Conservation (phyloP, 2,113 vertebrate species). For the Podarcis muralis region DNA sequence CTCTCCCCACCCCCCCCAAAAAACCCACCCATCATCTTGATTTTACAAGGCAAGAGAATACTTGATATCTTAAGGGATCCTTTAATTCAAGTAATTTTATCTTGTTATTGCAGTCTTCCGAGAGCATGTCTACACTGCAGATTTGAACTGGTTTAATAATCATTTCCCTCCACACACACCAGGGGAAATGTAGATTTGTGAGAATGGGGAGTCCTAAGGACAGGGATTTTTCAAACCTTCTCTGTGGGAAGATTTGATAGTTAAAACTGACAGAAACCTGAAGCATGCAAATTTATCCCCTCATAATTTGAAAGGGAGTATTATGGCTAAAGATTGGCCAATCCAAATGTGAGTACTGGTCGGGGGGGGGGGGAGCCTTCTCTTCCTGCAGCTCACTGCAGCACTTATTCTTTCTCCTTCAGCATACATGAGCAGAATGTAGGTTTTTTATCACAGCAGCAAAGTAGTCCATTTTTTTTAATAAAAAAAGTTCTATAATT, state of each 20-base stretch:
- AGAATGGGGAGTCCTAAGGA: background rate
- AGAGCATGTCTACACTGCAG: background rate
- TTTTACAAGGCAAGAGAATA: conserved; percentile 32
- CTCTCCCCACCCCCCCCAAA: background rate
- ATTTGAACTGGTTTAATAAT: background rate
- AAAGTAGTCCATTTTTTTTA: background rate
- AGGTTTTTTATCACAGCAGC: conserved; percentile 15
- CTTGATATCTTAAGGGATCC: background rate
- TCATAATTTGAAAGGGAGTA: background rate
- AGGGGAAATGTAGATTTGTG: background rate
- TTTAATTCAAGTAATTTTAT: background rate
- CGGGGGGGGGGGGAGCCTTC: background rate
- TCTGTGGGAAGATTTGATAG: background rate
- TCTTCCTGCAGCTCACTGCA: conserved; percentile 12
- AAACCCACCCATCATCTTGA: conserved; percentile 16
- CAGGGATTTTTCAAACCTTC: background rate
- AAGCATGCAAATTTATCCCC: background rate
- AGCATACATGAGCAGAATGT: conserved; percentile 6
- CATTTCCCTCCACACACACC: too few species aligned
- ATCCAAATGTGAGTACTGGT: background rate
- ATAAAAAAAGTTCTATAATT: background rate
- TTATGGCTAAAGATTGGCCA: conserved; percentile 29
- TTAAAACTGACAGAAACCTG: background rate
- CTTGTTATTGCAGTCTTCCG: background rate
- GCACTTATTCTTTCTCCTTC: background rate